Conservation (phyloP, 2,113 vertebrate species). For the Asarcornis scutulata region DNA sequence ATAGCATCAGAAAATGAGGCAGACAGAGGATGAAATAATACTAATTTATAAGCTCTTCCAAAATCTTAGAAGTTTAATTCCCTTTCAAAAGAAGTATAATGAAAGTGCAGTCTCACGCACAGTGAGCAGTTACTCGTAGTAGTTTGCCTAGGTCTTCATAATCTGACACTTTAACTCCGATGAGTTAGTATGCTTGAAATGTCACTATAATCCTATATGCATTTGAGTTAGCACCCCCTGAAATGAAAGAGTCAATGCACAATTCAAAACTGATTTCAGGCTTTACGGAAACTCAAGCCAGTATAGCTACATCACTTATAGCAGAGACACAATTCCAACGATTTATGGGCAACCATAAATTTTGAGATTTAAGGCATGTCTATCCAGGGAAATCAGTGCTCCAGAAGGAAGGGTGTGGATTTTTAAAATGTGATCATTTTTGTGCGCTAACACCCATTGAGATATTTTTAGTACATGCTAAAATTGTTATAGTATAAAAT, state of each 20-base stretch:
- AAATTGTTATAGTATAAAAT: not conserved
- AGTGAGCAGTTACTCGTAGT: not conserved
- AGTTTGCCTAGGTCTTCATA: not conserved
- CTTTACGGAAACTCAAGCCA: not conserved
- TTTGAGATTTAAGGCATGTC: not conserved
- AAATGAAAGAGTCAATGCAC: not conserved
- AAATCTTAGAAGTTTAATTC: not conserved
- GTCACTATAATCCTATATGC: not conserved
- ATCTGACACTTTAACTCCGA: not conserved
- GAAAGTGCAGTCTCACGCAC: not conserved
- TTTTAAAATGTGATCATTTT: not conserved
- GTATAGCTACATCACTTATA: not conserved
- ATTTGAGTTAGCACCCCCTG: not conserved
- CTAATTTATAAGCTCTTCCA: not conserved
- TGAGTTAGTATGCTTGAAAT: not conserved
- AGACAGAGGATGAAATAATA: not conserved
- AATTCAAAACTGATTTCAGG: not conserved
- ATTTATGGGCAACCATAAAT: not conserved
- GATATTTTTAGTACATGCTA: conserved; percentile 21
- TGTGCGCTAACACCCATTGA: not conserved
- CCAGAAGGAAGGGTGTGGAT: conserved; percentile 18
- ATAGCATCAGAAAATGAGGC: not conserved
- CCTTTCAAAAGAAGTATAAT: not conserved
- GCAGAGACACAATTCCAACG: not conserved
- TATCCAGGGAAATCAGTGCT: not conserved